Conservation (phyloP, 1,140 invertebrate genomes). For the Ceratitis capitata region DNA sequence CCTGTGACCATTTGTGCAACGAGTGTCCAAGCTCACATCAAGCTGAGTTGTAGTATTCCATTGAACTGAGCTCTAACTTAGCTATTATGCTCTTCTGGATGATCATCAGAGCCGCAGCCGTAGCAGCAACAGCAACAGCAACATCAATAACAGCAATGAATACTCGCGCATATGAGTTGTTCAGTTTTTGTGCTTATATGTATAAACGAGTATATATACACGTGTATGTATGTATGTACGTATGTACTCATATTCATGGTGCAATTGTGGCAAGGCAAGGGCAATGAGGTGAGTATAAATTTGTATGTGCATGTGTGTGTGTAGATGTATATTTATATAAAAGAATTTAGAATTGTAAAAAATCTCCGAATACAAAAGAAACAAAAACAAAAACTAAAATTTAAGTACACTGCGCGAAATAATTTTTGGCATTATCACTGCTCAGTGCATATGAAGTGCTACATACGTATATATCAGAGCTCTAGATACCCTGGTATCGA, state of each 20-base stretch:
- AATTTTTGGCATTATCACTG: not conserved
- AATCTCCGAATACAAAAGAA: not conserved
- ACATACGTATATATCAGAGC: too few relatives aligned
- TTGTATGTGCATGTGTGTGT: not conserved
- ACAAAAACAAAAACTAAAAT: not conserved
- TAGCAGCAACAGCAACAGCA: too few relatives aligned
- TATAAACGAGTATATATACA: not conserved
- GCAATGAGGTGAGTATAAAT: not conserved
- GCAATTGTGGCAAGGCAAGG: not conserved
- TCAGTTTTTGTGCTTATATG: not conserved
- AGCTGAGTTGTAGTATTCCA: slow-evolving; percentile 14
- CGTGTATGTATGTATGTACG: not conserved
- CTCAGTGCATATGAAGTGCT: too few relatives aligned
- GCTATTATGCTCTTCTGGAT: slow-evolving; percentile 1
- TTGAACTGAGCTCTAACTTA: slow-evolving; percentile 14
- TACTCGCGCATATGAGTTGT: not conserved
- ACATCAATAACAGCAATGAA: too few relatives aligned
- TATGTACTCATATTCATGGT: not conserved
- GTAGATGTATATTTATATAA: not conserved
- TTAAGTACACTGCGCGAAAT: not conserved
- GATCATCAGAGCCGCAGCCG: not conserved
- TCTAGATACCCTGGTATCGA: too few relatives aligned
- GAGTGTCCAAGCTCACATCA: not conserved
- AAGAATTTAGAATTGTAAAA: slow-evolving; percentile 15
- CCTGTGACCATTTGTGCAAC: not conserved